Evolutionary conservation across 2,888 invertebrate species (phyloP), one percentile per base, ranked within the genome.

Genomic region (Sclerodermus sp.): DNA sequence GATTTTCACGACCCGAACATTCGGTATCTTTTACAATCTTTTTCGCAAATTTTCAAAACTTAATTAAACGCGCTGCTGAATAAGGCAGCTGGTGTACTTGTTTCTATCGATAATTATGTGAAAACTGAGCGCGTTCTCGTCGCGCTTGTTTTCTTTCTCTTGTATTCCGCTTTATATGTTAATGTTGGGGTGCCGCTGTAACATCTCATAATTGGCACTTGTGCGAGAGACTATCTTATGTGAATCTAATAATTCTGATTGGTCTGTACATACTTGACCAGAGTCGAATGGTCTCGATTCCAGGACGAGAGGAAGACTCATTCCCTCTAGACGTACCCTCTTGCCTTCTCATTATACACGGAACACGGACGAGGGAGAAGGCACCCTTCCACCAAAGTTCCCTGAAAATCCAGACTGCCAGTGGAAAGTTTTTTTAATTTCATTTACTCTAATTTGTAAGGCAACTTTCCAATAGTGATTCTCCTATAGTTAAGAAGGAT

Each of bases 401-500:
- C 62, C 58, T 60, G 65, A 64, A 69, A 67, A 67, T 66, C 57
- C 62, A 54, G 62, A 60, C 64, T 66, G 63, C 63, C 55, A 57
- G 58, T 45, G 49, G 58, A 71, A 72, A 70, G 62, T 73, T 73
- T 72, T 74, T 74, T 71, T 68, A 73, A 74, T 74, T 74, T 72
- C 73, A 74, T 74, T 72, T 68, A 66, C 71, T 70, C 65, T 74
- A 74, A 74, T 74, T 74, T 74, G 72, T 70, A 71, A 73, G 72
- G 72, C 73, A 73, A 74, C 73, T 74, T 74, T 74, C 71, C 72
- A 68, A 74, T 73, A 71, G 72, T 65, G 67, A 68, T 71, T 69
- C 70, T 66, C 60, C 52, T 37, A 53, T 46, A 50, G 55, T 51
- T 42, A 50, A 32, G 41, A 41, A n/a, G n/a, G 17, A 40, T 10